phyloP scores from a whole-genome alignment of 2,113 vertebrate genomes.

The Carlito syrichta region DNA sequence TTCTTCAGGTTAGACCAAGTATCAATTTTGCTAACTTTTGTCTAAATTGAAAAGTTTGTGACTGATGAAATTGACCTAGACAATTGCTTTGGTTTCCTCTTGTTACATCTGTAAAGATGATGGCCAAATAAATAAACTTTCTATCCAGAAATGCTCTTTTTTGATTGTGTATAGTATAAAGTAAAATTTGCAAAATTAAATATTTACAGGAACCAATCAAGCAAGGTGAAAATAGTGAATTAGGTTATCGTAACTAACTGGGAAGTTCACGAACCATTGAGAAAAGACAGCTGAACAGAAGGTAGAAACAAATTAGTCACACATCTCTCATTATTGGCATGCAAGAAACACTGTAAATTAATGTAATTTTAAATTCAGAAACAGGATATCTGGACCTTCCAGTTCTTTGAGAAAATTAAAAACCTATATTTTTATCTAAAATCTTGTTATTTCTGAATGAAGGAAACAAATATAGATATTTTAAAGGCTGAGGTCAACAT shows the following conservation, averaged over 20 bases:
- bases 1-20: neutral
- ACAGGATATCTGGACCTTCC: neutral
- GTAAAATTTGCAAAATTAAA: neutral
- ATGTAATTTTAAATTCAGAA: neutral
- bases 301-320: neutral
- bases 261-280: neutral
- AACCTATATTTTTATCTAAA: neutral
- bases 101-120: neutral
- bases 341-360: neutral
- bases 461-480: neutral
- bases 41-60: neutral
- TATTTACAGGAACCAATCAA: neutral
- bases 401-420: neutral
- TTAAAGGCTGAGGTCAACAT: neutral
- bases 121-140: neutral
- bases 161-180: neutral
- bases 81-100: neutral
- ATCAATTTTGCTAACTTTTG: slow-evolving; percentile 13
- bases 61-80: neutral
- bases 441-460: neutral
- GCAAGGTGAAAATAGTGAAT: neutral
- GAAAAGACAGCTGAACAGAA: neutral
- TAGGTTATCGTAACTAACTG: neutral
- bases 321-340: neutral
- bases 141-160: neutral